phyloP scores from a whole-genome alignment of 2,113 vertebrate species.

The Malurus melanocephalus region DNA sequence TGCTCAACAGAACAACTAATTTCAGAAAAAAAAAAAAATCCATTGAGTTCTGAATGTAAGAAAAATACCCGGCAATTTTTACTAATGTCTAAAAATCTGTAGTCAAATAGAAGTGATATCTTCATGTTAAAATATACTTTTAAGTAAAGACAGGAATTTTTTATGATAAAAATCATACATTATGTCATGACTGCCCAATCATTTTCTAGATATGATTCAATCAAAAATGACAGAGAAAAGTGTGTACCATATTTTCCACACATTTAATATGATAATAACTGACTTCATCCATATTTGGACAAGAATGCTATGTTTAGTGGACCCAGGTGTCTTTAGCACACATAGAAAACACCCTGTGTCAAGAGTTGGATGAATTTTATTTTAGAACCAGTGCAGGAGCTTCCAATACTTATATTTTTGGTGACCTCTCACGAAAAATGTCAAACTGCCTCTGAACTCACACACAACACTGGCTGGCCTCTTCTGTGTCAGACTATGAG shows the following conservation, averaged over 20 bases:
- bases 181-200: fast-evolving
- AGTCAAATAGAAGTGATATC: background rate
- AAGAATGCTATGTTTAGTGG: background rate
- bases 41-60: background rate
- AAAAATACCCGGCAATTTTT: background rate
- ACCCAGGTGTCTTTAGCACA: background rate
- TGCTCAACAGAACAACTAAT: background rate
- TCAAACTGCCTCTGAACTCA: background rate
- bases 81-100: background rate
- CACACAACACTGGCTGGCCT: background rate
- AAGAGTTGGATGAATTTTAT: background rate
- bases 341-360: background rate
- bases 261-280: background rate
- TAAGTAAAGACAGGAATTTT: background rate
- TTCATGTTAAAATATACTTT: background rate
- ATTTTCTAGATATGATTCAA: background rate
- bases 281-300: background rate
- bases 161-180: fast-evolving
- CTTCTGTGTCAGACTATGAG: background rate
- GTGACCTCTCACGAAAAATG: background rate
- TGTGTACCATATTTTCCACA: background rate
- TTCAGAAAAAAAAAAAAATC: background rate
- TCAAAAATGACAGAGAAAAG: background rate
- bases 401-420: background rate
- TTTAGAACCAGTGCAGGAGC: background rate